Conservation (phyloP, 2,797 vertebrate genomes). For the Clamator glandarius region DNA sequence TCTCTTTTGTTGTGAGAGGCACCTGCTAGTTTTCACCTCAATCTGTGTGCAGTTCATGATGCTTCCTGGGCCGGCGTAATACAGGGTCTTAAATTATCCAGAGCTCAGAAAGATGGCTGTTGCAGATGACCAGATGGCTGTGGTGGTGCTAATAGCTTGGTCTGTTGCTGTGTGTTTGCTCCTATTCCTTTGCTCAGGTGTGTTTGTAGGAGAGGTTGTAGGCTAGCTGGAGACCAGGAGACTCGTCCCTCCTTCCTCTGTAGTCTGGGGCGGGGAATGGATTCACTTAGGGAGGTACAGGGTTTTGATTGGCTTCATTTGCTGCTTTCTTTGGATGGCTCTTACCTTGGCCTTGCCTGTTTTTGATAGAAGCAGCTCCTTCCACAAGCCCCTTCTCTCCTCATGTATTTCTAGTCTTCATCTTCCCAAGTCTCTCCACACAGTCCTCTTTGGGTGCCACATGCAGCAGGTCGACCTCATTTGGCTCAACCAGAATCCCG, state of each 20-base stretch:
- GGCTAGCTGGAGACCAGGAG: not conserved
- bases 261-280: not conserved
- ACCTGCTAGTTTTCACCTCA: not conserved
- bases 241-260: fast-evolving
- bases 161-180: not conserved
- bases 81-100: not conserved
- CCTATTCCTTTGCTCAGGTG: not conserved
- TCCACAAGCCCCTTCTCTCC: not conserved
- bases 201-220: not conserved
- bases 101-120: fast-evolving
- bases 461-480: not conserved
- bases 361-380: not conserved
- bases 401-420: not conserved
- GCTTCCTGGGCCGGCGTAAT: not conserved
- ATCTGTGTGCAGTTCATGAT: not conserved
- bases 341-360: not conserved
- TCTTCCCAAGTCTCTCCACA: not conserved
- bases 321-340: not conserved
- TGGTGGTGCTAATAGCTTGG: not conserved
- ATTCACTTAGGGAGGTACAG: not conserved
- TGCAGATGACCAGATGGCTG: not conserved
- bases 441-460: not conserved
- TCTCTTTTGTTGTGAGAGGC: not conserved
- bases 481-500: fast-evolving
- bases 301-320: not conserved